Evolutionary conservation across 2,888 invertebrate species (phyloP), one percentile per base, ranked within the genome.

Genomic region (Drosophila conformis): DNA sequence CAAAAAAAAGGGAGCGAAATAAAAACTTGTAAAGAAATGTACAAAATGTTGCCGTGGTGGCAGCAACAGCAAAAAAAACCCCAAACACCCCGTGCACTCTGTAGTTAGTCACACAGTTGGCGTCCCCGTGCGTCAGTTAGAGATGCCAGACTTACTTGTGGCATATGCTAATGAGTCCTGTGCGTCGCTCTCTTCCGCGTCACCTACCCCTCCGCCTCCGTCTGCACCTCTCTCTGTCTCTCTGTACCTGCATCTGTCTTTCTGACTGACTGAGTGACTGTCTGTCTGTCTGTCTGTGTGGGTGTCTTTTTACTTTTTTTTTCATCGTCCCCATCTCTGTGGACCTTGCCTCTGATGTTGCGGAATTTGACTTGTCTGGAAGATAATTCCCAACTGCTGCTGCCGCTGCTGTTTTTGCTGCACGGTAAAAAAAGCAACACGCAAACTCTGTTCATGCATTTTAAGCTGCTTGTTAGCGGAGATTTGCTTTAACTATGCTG

Each of bases 91-190:
- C 35, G 7, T 36, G 51, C 64, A 29, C 46, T 40, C 48, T 29
- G 46, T 18, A 33, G 40, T 65, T 25, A 25, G 31, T 60, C 65
- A 51, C 80, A 52, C 67, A 52, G 74, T 56, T 76, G 52, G 65
- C 61, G 67, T 77, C 70, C 73, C 74, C 46, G 59, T 73, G 70
- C 73, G 67, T 70, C 75, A 73, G 70, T 68, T 69, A 81, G 76
- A 79, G 15, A 70, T 66, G 62, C 60, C 76, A 69, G 73, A 75
- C 83, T 80, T 81, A 85, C 83, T 84, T 87, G 74, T 83, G 88
- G 88, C 90, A 85, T 89, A 87, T 87, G 86, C 86, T 87, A 87
- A 87, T 89, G 88, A 89, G 86, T 71, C 68, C 83, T 71, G 53
- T 74, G 85, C 68, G 79, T 46, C 77, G 53, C 59, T 25, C 31